Evolutionary conservation across 2,113 vertebrate species (phyloP).

Genomic region (Labrus mixtus): DNA sequence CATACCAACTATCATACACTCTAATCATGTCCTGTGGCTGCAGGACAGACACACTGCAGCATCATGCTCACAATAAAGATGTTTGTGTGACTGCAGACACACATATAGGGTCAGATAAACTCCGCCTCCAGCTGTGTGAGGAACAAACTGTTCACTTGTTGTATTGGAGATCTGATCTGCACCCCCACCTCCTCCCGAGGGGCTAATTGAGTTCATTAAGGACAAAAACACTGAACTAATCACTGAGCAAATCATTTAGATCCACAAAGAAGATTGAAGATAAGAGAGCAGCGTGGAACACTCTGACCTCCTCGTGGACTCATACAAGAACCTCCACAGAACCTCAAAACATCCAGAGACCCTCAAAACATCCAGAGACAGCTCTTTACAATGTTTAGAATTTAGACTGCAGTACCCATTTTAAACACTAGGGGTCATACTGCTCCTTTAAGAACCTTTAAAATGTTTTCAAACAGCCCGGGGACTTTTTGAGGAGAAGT

Average conservation of each 20-base stretch:
- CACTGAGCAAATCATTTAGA: not conserved
- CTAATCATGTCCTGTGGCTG: slow-evolving; percentile 10
- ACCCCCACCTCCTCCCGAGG: no score
- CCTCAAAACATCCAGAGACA: not conserved
- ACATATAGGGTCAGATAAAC: not conserved
- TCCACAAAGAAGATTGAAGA: not conserved
- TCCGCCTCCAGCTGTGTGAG: not conserved
- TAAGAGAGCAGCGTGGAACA: no score
- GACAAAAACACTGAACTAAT: not conserved
- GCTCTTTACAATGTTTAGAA: no score
- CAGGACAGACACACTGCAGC: slow-evolving; percentile 9
- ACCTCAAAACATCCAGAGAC: not conserved
- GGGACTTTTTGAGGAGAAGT: no score
- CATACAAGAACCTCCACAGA: not conserved
- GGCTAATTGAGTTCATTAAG: not conserved
- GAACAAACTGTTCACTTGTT: not conserved
- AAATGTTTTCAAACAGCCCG: no score
- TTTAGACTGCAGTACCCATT: no score
- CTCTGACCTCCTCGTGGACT: not conserved
- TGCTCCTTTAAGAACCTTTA: no score
- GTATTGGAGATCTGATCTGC: not conserved
- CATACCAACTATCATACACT: not conserved
- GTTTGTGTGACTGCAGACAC: slow-evolving; percentile 9
- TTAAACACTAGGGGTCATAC: no score
- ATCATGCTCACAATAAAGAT: not conserved